Percentiles rank a stretch among this genome's conserved stretches.
These are phyloP conservation scores for Drosophila picticornis DNA, from an alignment of 2,888 invertebrate genomes.

Conservation along the genomic window DNA sequence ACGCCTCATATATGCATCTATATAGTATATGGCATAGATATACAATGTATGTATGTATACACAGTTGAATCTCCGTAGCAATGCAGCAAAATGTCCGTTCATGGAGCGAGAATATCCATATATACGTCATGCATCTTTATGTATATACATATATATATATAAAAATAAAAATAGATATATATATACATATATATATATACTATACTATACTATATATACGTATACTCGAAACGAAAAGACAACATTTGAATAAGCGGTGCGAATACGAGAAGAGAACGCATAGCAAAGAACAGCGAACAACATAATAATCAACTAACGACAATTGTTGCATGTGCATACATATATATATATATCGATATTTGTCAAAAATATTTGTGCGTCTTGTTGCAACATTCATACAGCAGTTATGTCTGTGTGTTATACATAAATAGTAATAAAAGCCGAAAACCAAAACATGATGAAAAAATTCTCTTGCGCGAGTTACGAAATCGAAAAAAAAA, in stretches of 20 bases:
- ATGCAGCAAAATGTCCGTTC: background rate
- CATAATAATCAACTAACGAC: slow-evolving; percentile 3
- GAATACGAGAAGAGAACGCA: no score
- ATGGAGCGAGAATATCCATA: background rate
- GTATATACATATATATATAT: slow-evolving; percentile 3
- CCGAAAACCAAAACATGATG: slow-evolving; percentile 48
- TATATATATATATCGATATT: slow-evolving; percentile 23
- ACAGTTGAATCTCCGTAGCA: background rate
- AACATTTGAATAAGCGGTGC: no score
- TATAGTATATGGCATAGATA: slow-evolving; percentile 4
- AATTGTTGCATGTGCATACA: slow-evolving; percentile 37
- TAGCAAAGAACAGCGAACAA: background rate
- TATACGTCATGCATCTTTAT: slow-evolving; percentile 3
- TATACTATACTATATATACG: slow-evolving; percentile 17
- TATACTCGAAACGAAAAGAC: background rate
- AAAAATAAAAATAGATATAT: slow-evolving; percentile 12
- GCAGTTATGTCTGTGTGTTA: slow-evolving; percentile 31
- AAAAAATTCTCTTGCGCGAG: slow-evolving; percentile 29
- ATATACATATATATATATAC: slow-evolving; percentile 4
- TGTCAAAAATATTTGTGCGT: slow-evolving; percentile 24
- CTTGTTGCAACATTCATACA: slow-evolving; percentile 29
- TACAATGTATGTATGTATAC: slow-evolving; percentile 6
- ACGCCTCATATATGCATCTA: slow-evolving; percentile 2
- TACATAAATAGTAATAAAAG: slow-evolving; percentile 22
- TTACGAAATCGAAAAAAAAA: slow-evolving; percentile 11